Evolutionary conservation across 2,113 vertebrate species (phyloP).

Genomic region (Pipa parva): DNA sequence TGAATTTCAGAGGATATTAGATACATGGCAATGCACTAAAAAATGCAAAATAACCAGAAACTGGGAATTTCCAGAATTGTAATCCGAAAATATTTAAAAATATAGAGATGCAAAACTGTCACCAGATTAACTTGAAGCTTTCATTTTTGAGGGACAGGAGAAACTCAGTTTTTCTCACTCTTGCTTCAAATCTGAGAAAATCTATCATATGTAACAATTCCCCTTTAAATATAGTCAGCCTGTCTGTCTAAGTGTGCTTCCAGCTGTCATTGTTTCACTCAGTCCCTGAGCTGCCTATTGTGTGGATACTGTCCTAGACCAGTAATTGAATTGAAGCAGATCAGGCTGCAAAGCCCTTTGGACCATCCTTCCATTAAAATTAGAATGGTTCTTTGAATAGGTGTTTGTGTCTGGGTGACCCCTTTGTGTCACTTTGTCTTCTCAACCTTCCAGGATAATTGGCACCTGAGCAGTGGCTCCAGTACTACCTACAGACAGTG

Average conservation of each 20-base stretch:
- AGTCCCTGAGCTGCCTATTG: background rate
- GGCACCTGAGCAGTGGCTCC: conserved; percentile 21
- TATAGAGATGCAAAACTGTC: too few relatives aligned
- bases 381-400: conserved; percentile 20
- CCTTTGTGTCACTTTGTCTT: conserved; percentile 12
- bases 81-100: too few relatives aligned
- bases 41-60: too few relatives aligned
- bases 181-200: too few relatives aligned
- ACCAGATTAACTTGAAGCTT: too few relatives aligned
- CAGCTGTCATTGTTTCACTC: background rate
- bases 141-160: too few relatives aligned
- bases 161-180: too few relatives aligned
- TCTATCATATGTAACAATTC: too few relatives aligned
- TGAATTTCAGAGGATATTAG: too few relatives aligned
- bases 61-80: too few relatives aligned
- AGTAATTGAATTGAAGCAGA: conserved; percentile 34
- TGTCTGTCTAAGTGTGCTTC: background rate
- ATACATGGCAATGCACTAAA: too few relatives aligned
- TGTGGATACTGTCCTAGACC: background rate
- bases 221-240: too few relatives aligned
- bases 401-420: conserved; percentile 18
- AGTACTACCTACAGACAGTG: conserved; percentile 2
- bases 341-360: background rate
- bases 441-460: conserved; percentile 27
- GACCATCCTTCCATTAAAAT: conserved; percentile 20